Evolutionary conservation across 2,797 vertebrate species (phyloP).

Genomic region (Ceyx erithaca): DNA sequence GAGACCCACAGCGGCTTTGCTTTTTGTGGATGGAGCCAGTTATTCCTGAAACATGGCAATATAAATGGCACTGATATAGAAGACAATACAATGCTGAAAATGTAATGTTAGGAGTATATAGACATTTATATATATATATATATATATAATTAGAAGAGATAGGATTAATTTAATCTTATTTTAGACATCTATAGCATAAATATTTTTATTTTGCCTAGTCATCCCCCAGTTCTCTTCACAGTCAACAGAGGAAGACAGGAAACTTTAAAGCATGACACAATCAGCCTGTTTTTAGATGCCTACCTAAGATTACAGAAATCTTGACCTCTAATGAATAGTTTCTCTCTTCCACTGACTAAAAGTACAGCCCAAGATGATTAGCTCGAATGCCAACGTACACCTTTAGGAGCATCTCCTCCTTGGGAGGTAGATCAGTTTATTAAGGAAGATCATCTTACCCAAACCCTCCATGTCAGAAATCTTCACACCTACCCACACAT

Average conservation of each 20-base stretch:
- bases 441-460: neutral
- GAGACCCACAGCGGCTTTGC: neutral
- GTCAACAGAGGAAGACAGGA: neutral
- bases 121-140: neutral
- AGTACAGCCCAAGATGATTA: neutral
- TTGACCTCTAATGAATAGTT: neutral
- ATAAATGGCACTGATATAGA: neutral
- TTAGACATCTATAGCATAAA: neutral
- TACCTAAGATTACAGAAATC: neutral
- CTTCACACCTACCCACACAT: neutral
- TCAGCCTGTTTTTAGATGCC: neutral
- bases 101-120: neutral
- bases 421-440: neutral
- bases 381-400: neutral
- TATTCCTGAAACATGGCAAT: neutral
- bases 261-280: neutral
- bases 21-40: neutral
- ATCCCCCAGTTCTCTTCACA: neutral
- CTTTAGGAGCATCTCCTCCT: neutral
- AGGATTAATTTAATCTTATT: neutral
- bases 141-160: neutral
- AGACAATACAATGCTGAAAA: neutral
- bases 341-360: neutral
- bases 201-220: neutral
- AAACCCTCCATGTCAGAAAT: rapidly evolving